A percentile compares a stretch with the other conserved stretches of the same genome.
Conservation (phyloP, 1,140 invertebrate genomes). For the Pteromalus puparum region DNA sequence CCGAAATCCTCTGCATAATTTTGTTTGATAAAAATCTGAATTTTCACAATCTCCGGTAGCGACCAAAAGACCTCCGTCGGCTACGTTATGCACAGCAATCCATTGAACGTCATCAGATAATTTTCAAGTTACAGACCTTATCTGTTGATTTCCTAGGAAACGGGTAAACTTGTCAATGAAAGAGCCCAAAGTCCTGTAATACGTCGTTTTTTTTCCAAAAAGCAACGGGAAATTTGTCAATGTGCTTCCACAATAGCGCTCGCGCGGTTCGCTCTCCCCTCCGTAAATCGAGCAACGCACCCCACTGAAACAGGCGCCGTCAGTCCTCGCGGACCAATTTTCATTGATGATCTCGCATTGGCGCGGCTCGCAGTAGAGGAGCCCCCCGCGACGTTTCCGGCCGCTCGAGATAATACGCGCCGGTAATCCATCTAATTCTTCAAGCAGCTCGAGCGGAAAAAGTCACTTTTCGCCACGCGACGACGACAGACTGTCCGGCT, state of each 20-base stretch:
- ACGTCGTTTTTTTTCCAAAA: slow-evolving; percentile 33
- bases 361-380: slow-evolving; percentile 46
- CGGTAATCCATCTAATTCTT: slow-evolving; percentile 73
- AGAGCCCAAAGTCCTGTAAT: neutral
- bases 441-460: slow-evolving; percentile 68
- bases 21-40: too few species aligned
- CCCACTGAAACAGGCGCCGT: neutral
- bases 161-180: neutral
- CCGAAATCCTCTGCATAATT: too few species aligned
- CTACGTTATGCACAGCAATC: too few species aligned
- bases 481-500: slow-evolving; percentile 56
- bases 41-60: too few species aligned
- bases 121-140: neutral
- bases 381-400: slow-evolving; percentile 35
- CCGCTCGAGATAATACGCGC: slow-evolving; percentile 39
- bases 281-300: neutral
- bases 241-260: slow-evolving; percentile 28
- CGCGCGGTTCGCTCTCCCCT: neutral
- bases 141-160: slow-evolving; percentile 32
- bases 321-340: slow-evolving; percentile 50
- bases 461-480: slow-evolving; percentile 58
- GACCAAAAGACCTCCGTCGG: too few species aligned
- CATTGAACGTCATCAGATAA: too few species aligned
- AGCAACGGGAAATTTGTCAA: slow-evolving; percentile 51
- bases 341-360: slow-evolving; percentile 53